Conservation (phyloP, 2,113 vertebrate genomes). For the Blennius ocellaris region DNA sequence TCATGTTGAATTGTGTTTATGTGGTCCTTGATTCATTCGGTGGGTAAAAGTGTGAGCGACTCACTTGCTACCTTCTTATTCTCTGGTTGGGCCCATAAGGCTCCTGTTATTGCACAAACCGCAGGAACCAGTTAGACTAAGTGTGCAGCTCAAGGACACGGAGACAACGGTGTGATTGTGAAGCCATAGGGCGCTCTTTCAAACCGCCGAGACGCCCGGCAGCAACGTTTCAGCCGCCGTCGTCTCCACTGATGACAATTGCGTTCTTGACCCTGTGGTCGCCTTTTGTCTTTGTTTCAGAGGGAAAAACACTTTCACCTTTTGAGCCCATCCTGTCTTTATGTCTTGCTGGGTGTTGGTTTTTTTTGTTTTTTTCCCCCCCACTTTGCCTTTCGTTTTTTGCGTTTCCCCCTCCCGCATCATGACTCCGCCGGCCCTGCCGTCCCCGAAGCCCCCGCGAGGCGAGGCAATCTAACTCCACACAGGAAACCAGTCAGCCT, state of each 20-base stretch:
- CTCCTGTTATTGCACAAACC: slow-evolving; percentile 9
- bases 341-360: not conserved
- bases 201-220: slow-evolving; percentile 18
- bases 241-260: not conserved
- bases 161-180: slow-evolving; percentile 9
- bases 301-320: slow-evolving; percentile 10
- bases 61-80: not conserved
- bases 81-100: not conserved
- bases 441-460: slow-evolving; percentile 46
- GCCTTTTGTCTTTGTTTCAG: slow-evolving; percentile 8
- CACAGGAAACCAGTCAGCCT: slow-evolving; percentile 77
- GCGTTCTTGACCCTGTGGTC: slow-evolving; percentile 27
- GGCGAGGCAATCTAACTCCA: slow-evolving; percentile 68
- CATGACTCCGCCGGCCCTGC: slow-evolving; percentile 29
- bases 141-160: slow-evolving; percentile 28
- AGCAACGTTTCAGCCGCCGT: slow-evolving; percentile 9
- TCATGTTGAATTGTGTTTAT: too few species aligned
- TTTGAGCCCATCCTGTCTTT: not conserved
- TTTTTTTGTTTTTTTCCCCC: slow-evolving; percentile 21
- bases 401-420: slow-evolving; percentile 4
- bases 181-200: slow-evolving; percentile 9
- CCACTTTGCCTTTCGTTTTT: slow-evolving; percentile 18
- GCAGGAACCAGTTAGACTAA: slow-evolving; percentile 11
- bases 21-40: too few species aligned
- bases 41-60: too few species aligned